phyloP scores from a whole-genome alignment of 1,140 invertebrate genomes.

The Amphibalanus amphitrite region DNA sequence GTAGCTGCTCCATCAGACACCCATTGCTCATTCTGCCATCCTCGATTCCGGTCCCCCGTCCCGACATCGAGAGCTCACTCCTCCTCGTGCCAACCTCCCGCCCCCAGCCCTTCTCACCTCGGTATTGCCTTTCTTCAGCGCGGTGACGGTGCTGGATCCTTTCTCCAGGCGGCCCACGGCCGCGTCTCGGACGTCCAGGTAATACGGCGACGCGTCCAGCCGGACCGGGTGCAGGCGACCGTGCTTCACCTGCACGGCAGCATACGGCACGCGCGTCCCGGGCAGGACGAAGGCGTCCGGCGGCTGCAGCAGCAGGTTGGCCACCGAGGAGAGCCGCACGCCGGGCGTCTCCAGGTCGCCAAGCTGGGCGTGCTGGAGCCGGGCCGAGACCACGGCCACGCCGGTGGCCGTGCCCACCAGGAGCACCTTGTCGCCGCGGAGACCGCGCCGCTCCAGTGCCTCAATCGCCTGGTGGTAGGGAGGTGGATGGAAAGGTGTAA shows the following conservation, averaged over 20 bases:
- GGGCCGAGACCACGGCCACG: not conserved
- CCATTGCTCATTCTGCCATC: too few species aligned
- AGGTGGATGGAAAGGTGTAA: too few species aligned
- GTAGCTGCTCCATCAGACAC: too few species aligned
- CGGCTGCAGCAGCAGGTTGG: slow-evolving; percentile 68
- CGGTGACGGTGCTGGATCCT: too few species aligned
- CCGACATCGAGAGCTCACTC: too few species aligned
- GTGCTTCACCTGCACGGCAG: slow-evolving; percentile 44
- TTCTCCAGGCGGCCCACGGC: not conserved
- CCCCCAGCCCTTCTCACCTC: too few species aligned
- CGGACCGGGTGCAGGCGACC: slow-evolving; percentile 12
- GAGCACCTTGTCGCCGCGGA: not conserved
- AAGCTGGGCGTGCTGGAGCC: too few species aligned
- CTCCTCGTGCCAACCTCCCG: too few species aligned
- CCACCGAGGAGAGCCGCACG: slow-evolving; percentile 39
- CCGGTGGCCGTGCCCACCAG: not conserved
- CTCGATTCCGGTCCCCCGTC: too few species aligned
- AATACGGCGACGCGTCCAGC: slow-evolving; percentile 13
- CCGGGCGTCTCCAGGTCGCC: too few species aligned
- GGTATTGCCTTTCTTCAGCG: too few species aligned
- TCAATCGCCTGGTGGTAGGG: not conserved
- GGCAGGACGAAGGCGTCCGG: slow-evolving; percentile 53
- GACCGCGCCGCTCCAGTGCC: not conserved
- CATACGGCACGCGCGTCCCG: slow-evolving; percentile 48
- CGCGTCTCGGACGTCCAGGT: slow-evolving; percentile 11